phyloP scores from a whole-genome alignment of 2,113 vertebrate genomes.

The Jacana jacana region DNA sequence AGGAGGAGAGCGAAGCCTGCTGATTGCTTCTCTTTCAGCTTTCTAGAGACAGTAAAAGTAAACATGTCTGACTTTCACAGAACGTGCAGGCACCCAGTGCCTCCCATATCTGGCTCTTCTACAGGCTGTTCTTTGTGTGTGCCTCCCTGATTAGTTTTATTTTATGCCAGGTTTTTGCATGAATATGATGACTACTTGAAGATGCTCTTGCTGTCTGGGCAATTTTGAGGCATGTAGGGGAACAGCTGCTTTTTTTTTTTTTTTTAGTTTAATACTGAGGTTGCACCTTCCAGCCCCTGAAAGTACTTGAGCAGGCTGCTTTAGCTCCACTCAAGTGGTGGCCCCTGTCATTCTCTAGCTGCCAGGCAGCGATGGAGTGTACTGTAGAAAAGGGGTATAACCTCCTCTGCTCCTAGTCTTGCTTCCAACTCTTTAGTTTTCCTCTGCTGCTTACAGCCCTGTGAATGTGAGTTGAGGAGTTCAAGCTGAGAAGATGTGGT shows the following conservation, averaged over 20 bases:
- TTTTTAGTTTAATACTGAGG: not conserved
- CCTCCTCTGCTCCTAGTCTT: not conserved
- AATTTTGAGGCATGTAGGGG: not conserved
- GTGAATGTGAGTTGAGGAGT: not conserved
- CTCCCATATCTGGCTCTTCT: not conserved
- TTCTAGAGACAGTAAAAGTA: not conserved
- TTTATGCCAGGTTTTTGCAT: not conserved
- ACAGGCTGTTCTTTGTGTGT: not conserved
- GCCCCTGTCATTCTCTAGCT: not conserved
- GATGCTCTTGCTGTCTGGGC: not conserved
- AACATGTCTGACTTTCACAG: not conserved
- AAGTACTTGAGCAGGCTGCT: not conserved
- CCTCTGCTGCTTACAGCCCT: not conserved
- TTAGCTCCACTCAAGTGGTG: not conserved
- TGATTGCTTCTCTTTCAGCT: not conserved
- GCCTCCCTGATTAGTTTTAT: not conserved
- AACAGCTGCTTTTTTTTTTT: not conserved
- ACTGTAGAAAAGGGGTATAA: not conserved
- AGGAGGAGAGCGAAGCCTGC: not conserved
- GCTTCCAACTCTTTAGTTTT: not conserved
- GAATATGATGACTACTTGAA: constrained; percentile 8
- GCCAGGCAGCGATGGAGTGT: not conserved
- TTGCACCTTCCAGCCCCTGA: not conserved
- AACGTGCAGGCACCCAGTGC: not conserved
- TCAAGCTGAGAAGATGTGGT: not conserved